Percentiles rank a stretch among this genome's conserved stretches.
Conservation (phyloP, 2,113 vertebrate genomes). For the Antigone vipio region DNA sequence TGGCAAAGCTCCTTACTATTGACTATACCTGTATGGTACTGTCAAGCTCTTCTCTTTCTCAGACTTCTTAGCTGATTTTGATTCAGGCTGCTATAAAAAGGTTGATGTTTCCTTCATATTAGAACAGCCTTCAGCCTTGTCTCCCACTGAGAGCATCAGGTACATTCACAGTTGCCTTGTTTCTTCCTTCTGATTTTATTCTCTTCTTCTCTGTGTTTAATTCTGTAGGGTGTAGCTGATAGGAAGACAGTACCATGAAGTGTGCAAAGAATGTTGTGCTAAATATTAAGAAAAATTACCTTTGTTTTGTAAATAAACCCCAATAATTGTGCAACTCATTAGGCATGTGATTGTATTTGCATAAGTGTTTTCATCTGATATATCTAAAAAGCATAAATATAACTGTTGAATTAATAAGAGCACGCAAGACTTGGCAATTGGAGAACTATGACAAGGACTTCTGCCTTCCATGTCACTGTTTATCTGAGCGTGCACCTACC, state of each 20-base stretch:
- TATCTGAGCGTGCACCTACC: not conserved
- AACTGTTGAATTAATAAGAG: not conserved
- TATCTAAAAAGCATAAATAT: constrained; percentile 3
- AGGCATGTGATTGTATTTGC: not conserved
- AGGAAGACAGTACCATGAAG: not conserved
- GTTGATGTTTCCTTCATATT: not conserved
- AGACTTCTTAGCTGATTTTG: not conserved
- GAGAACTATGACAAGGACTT: not conserved
- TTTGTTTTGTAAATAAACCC: not conserved
- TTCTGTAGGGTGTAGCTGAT: not conserved
- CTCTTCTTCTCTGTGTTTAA: not conserved
- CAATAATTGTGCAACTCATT: not conserved
- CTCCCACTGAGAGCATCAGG: not conserved
- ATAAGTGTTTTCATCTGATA: not conserved
- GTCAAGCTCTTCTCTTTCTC: not conserved
- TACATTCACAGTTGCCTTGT: not conserved
- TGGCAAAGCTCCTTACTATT: constrained; percentile 4
- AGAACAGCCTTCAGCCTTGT: not conserved
- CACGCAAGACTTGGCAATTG: not conserved
- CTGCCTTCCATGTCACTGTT: not conserved
- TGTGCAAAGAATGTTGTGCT: not conserved
- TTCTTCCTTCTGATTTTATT: not conserved
- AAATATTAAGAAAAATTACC: not conserved
- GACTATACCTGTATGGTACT: not conserved
- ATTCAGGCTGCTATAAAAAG: not conserved